phyloP scores from a whole-genome alignment of 1,140 invertebrate species.

The Drosophila repleta region DNA sequence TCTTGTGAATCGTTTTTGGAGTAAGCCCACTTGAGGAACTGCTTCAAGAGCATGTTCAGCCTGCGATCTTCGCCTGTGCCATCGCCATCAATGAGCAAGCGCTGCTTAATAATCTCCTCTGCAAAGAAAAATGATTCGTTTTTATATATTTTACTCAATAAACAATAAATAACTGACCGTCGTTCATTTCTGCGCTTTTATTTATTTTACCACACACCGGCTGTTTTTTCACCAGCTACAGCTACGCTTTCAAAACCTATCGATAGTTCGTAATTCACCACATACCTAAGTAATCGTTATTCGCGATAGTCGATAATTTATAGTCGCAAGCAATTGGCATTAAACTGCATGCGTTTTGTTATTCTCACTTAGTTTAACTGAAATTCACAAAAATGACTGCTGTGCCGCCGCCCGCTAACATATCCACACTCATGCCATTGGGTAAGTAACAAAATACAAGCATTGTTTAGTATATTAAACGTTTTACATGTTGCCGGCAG shows the following conservation, averaged over 20 bases:
- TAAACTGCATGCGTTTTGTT: conserved; percentile 28
- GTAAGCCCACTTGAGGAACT: conserved; percentile 94
- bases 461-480: conserved; percentile 6
- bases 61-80: conserved; percentile 97
- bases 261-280: background rate
- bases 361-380: conserved; percentile 3
- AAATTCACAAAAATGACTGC: conserved; percentile 63
- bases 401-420: conserved; percentile 85
- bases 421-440: conserved; percentile 89
- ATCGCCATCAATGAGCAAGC: conserved; percentile 97
- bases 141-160: background rate
- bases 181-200: conserved; percentile 49
- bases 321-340: background rate
- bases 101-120: conserved; percentile 95
- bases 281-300: too few relatives aligned
- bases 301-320: too few relatives aligned
- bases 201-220: conserved; percentile 21
- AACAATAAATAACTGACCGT: conserved; percentile 51
- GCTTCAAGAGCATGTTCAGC: conserved; percentile 93
- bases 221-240: background rate
- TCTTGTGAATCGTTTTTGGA: conserved; percentile 88
- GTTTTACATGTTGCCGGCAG: conserved; percentile 84
- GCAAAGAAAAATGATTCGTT: conserved; percentile 1
- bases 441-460: conserved; percentile 83
- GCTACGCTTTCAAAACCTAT: background rate